Percentiles rank a stretch among this genome's conserved stretches.
phyloP scores from a whole-genome alignment of 1,140 invertebrate species.

The Cydia fagiglandana region DNA sequence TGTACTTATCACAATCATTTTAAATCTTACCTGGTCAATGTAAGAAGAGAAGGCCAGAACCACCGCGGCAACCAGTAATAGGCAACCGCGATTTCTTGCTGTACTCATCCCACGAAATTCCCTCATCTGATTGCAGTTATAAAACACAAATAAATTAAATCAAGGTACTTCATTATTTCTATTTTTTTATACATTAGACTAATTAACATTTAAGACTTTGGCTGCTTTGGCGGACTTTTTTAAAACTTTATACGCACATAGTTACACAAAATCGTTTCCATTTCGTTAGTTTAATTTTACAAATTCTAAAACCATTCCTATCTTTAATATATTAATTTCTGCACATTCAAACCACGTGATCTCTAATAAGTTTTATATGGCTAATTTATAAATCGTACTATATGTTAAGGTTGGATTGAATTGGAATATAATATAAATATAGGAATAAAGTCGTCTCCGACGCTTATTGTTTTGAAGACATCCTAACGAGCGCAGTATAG shows the following conservation, averaged over 20 bases:
- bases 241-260: no score
- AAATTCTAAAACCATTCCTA: no score
- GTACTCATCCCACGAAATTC: slow-evolving; percentile 39
- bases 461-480: background rate
- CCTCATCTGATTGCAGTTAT: slow-evolving; percentile 56
- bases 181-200: background rate
- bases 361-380: no score
- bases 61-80: slow-evolving; percentile 52
- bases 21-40: slow-evolving; percentile 54
- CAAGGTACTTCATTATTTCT: background rate
- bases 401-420: no score
- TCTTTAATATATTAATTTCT: no score
- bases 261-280: no score
- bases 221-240: no score
- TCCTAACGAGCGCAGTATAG: background rate
- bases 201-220: no score
- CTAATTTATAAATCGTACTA: no score
- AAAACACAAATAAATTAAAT: slow-evolving; percentile 34
- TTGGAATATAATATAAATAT: background rate
- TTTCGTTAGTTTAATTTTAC: no score
- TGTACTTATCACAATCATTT: background rate
- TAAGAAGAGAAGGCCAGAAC: slow-evolving; percentile 57
- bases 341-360: no score
- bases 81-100: slow-evolving; percentile 50
- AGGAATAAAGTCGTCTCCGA: background rate